Conservation (phyloP, 2,888 invertebrate species). For the Allophyes oxyacanthae region DNA sequence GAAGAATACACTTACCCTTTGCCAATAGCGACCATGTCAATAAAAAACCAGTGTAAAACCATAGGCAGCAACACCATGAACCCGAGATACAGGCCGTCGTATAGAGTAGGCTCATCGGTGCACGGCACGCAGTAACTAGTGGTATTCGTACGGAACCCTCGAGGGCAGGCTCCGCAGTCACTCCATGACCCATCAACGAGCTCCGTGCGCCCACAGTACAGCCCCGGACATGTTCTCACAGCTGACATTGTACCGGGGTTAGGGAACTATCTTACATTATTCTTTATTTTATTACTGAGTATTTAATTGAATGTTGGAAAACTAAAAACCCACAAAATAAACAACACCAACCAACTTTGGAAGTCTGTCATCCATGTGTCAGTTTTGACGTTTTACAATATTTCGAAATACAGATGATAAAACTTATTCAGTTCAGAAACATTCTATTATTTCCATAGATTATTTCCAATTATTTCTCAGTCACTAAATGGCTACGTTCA, state of each 20-base stretch:
- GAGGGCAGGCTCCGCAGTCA: slow-evolving; percentile 95
- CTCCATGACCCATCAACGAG: slow-evolving; percentile 91
- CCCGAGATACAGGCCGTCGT: slow-evolving; percentile 98
- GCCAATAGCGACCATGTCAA: slow-evolving; percentile 94
- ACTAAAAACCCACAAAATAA: too few species aligned
- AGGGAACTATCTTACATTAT: slow-evolving; percentile 18
- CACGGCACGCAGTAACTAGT: slow-evolving; percentile 94
- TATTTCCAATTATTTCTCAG: too few species aligned
- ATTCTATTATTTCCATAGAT: too few species aligned
- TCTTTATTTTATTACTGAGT: background rate
- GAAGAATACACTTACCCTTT: slow-evolving; percentile 88
- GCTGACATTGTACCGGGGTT: slow-evolving; percentile 65
- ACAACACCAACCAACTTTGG: too few species aligned
- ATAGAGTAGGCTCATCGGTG: slow-evolving; percentile 92
- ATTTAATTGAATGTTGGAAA: too few species aligned
- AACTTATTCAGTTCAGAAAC: too few species aligned
- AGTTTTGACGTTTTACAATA: too few species aligned
- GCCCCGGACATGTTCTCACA: slow-evolving; percentile 92
- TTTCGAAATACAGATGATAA: too few species aligned
- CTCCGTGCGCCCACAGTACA: slow-evolving; percentile 94
- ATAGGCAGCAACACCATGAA: slow-evolving; percentile 97
- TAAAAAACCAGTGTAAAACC: slow-evolving; percentile 97
- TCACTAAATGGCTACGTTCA: too few species aligned
- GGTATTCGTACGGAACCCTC: slow-evolving; percentile 93
- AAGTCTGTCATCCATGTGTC: too few species aligned